phyloP scores from a whole-genome alignment of 2,888 invertebrate species.

The Pomacea canaliculata region DNA sequence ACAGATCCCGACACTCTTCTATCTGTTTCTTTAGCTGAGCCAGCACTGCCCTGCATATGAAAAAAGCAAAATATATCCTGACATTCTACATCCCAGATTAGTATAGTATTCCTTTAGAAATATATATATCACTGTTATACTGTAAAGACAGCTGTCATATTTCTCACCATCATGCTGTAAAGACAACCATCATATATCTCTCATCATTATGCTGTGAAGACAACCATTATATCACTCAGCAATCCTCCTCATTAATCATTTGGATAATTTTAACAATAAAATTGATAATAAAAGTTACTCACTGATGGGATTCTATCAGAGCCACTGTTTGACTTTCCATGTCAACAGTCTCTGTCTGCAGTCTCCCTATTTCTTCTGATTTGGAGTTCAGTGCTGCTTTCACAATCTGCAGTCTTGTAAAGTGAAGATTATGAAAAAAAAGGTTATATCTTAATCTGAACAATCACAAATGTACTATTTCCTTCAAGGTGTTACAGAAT shows the following conservation, averaged over 20 bases:
- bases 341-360: constrained; percentile 60
- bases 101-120: no score
- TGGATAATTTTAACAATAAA: not conserved
- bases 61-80: not conserved
- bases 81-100: not conserved
- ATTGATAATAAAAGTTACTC: constrained; percentile 29
- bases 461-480: no score
- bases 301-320: constrained; percentile 65
- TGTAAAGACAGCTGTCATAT: no score
- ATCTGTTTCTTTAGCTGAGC: constrained; percentile 62
- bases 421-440: not conserved
- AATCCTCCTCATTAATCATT: no score
- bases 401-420: constrained; percentile 53
- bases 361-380: constrained; percentile 61
- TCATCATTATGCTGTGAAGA: no score
- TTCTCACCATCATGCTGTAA: no score
- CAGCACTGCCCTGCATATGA: constrained; percentile 56
- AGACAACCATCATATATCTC: no score
- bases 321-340: constrained; percentile 57
- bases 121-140: no score
- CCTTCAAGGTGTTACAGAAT: no score
- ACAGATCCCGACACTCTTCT: constrained; percentile 59
- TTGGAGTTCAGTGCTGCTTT: constrained; percentile 54
- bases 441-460: no score
- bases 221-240: no score